phyloP scores from a whole-genome alignment of 2,113 vertebrate genomes.

The Corapipo altera region DNA sequence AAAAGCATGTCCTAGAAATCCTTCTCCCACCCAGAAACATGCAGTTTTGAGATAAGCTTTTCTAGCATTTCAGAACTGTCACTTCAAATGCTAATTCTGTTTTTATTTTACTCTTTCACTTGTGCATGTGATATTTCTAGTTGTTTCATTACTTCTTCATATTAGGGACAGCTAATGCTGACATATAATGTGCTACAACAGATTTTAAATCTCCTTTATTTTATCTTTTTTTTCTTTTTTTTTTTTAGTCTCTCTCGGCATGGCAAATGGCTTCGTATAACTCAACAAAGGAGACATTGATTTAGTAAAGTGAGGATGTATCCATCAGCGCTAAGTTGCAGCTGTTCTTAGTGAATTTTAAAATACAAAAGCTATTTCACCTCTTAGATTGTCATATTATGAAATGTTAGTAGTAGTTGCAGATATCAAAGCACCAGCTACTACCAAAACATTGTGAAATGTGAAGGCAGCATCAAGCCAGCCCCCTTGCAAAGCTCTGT shows the following conservation, averaged over 20 bases:
- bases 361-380: conserved; percentile 36
- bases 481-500: accelerated
- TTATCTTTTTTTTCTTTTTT: not conserved
- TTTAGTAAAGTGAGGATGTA: conserved; percentile 6
- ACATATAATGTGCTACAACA: not conserved
- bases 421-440: not conserved
- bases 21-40: not conserved
- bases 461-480: conserved; percentile 3
- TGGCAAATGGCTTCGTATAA: not conserved
- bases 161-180: not conserved
- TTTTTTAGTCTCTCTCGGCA: not conserved
- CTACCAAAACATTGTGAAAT: not conserved
- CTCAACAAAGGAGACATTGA: not conserved
- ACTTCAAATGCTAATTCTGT: not conserved
- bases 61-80: not conserved
- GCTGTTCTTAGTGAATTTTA: conserved; percentile 25
- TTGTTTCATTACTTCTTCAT: not conserved
- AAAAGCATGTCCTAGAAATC: conserved; percentile 41
- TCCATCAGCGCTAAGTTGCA: not conserved
- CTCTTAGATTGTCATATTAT: conserved; percentile 24
- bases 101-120: not conserved
- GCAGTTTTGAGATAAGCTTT: not conserved
- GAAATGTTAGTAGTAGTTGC: not conserved
- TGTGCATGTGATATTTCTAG: not conserved
- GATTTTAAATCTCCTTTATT: not conserved